These are phyloP conservation scores for Eueremaeus valkanovi DNA, from an alignment of 2,888 invertebrate genomes.

Conservation along the genomic window DNA sequence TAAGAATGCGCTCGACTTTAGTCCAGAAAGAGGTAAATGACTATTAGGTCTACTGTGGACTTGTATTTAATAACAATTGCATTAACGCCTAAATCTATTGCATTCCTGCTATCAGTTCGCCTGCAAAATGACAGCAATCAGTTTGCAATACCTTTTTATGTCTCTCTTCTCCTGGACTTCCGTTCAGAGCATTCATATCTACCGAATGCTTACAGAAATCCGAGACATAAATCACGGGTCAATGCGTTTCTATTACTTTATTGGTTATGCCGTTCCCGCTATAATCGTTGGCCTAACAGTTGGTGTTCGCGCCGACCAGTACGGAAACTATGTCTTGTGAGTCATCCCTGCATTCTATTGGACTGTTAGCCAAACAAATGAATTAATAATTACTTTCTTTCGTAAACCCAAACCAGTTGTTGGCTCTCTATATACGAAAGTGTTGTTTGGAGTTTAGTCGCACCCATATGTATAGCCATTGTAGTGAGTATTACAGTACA, in stretches of 20 bases:
- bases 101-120: constrained; percentile 61
- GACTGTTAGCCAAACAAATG: neutral
- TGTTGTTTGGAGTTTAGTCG: constrained; percentile 91
- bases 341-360: constrained; percentile 52
- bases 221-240: constrained; percentile 93
- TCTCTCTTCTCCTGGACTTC: constrained; percentile 86
- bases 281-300: constrained; percentile 84
- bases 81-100: neutral
- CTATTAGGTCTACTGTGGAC: neutral
- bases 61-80: constrained; percentile 19
- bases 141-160: constrained; percentile 88
- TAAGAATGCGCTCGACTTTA: constrained; percentile 74
- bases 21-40: constrained; percentile 70
- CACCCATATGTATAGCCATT: constrained; percentile 58
- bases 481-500: too few relatives aligned
- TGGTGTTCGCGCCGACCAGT: constrained; percentile 87
- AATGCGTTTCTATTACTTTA: constrained; percentile 82
- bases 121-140: constrained; percentile 84
- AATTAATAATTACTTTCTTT: constrained; percentile 36
- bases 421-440: constrained; percentile 91
- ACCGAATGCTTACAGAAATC: constrained; percentile 90
- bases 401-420: constrained; percentile 69
- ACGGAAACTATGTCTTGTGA: constrained; percentile 90
- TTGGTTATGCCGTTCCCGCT: constrained; percentile 84
- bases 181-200: constrained; percentile 85